Evolutionary conservation across 2,888 invertebrate genomes (phyloP).

Genomic region (Capitulum mitella): DNA sequence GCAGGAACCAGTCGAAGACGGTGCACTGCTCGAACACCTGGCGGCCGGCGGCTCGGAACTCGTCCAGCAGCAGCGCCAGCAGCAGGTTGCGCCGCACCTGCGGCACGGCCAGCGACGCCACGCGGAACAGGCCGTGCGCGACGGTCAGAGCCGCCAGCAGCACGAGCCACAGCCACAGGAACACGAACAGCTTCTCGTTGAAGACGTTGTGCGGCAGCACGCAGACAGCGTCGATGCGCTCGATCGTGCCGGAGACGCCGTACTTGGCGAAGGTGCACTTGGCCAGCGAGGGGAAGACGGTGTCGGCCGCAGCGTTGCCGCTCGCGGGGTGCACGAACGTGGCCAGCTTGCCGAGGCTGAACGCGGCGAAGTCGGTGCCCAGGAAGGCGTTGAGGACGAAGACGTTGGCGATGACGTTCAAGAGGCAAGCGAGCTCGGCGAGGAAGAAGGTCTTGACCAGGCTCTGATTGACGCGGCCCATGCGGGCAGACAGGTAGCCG

Average conservation of each 20-base stretch:
- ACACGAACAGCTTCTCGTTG: constrained; percentile 83
- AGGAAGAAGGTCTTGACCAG: constrained; percentile 54
- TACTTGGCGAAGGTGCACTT: constrained; percentile 92
- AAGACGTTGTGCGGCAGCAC: constrained; percentile 87
- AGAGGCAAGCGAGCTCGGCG: constrained; percentile 75
- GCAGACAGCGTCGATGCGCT: constrained; percentile 69
- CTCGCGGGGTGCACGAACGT: constrained; percentile 54
- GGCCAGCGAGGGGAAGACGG: constrained; percentile 89
- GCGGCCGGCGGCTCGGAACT: constrained; percentile 81
- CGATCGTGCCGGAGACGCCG: constrained; percentile 78
- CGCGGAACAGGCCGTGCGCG: constrained; percentile 70
- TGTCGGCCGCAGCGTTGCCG: constrained; percentile 80
- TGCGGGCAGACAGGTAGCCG: constrained; percentile 15
- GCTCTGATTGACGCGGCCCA: constrained; percentile 15
- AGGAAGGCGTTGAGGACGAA: constrained; percentile 91
- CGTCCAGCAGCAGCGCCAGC: constrained; percentile 76
- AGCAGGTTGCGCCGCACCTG: constrained; percentile 87
- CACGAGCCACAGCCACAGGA: constrained; percentile 90
- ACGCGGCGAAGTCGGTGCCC: constrained; percentile 86
- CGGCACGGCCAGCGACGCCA: constrained; percentile 77
- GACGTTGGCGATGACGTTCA: constrained; percentile 91
- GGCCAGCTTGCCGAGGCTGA: constrained; percentile 79
- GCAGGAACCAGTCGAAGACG: constrained; percentile 91
- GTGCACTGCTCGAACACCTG: constrained; percentile 83
- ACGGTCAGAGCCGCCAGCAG: constrained; percentile 73